Conservation (phyloP, 1,140 invertebrate genomes). For the Drosophila elegans region DNA sequence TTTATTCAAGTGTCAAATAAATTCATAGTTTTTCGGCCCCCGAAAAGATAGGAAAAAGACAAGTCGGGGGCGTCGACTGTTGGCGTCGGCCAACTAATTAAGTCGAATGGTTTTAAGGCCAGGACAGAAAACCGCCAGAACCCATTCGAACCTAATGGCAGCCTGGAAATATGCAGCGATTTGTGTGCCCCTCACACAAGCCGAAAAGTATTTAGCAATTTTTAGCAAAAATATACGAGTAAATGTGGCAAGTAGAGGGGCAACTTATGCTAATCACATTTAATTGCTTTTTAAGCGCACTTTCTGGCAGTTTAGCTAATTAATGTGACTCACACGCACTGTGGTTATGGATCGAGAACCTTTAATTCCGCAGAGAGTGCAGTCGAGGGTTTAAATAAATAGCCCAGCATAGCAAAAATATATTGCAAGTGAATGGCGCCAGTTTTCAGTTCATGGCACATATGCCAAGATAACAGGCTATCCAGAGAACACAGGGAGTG, state of each 20-base stretch:
- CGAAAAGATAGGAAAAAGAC: slow-evolving; percentile 6
- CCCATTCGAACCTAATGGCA: slow-evolving; percentile 37
- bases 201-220: slow-evolving; percentile 60
- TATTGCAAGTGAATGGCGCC: slow-evolving; percentile 53
- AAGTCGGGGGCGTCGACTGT: slow-evolving; percentile 36
- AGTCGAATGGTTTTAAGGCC: slow-evolving; percentile 67
- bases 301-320: slow-evolving; percentile 70
- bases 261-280: slow-evolving; percentile 84
- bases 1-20: slow-evolving; percentile 84
- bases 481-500: slow-evolving; percentile 6
- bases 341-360: slow-evolving; percentile 13
- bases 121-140: slow-evolving; percentile 42
- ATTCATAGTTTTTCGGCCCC: slow-evolving; percentile 72
- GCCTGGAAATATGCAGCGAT: slow-evolving; percentile 24
- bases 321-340: slow-evolving; percentile 74
- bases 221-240: slow-evolving; percentile 29
- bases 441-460: slow-evolving; percentile 20
- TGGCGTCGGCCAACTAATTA: slow-evolving; percentile 75
- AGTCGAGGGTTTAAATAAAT: slow-evolving; percentile 42
- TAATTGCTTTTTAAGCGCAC: slow-evolving; percentile 84
- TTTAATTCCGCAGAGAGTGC: slow-evolving; percentile 29
- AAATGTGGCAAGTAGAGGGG: slow-evolving; percentile 10
- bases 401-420: slow-evolving; percentile 18
- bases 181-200: neutral
- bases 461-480: slow-evolving; percentile 65